Percentiles rank a stretch among this genome's conserved stretches.
Conservation (phyloP, 2,113 vertebrate genomes). For the Himantopus leucocephalus region DNA sequence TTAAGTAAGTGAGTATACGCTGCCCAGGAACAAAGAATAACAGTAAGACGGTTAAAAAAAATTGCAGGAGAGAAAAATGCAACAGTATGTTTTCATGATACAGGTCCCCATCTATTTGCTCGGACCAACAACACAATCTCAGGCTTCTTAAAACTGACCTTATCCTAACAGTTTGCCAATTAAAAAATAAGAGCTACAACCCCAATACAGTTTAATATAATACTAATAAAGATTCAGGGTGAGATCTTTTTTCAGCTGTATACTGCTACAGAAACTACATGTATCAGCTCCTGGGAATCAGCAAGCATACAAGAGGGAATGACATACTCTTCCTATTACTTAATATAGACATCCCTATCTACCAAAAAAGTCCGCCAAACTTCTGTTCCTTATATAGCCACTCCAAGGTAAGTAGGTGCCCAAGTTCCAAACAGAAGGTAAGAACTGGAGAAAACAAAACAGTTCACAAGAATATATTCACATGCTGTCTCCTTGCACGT, state of each 20-base stretch:
- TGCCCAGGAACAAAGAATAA: not conserved
- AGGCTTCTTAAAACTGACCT: not conserved
- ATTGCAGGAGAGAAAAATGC: not conserved
- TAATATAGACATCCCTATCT: constrained; percentile 27
- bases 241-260: not conserved
- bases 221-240: not conserved
- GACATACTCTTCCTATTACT: constrained; percentile 29
- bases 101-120: not conserved
- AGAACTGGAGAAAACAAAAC: not conserved
- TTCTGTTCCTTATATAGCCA: constrained; percentile 28
- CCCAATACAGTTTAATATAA: not conserved
- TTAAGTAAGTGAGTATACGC: not conserved
- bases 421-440: not conserved
- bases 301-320: not conserved
- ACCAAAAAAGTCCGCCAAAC: not conserved
- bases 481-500: not conserved
- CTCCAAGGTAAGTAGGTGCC: constrained; percentile 17
- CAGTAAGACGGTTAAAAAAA: not conserved
- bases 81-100: not conserved
- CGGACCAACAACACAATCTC: not conserved
- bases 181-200: not conserved
- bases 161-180: not conserved
- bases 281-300: not conserved
- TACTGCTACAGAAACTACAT: not conserved
- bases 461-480: not conserved